Evolutionary conservation across 35 echinoderm and acorn worm genomes (phyloP).

Genomic region (Heliocidaris erythrogramma): DNA sequence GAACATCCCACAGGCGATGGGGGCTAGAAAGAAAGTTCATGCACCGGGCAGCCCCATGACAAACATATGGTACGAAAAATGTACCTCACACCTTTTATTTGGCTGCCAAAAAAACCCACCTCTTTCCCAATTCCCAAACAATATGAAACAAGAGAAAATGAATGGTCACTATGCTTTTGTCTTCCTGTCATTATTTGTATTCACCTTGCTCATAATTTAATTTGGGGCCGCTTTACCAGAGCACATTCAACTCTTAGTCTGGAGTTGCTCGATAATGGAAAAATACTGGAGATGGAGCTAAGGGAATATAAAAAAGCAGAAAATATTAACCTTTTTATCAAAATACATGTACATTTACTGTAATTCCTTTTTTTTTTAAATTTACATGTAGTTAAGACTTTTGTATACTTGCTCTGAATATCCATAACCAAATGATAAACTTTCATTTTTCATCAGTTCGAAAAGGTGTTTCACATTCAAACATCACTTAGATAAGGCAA

Average conservation of each 20-base stretch:
- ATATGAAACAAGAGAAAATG: background rate
- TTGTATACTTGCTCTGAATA: too few relatives aligned
- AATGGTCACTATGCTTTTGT: background rate
- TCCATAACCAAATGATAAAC: too few relatives aligned
- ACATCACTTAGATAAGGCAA: too few relatives aligned
- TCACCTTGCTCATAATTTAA: background rate
- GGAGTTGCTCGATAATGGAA: too few relatives aligned
- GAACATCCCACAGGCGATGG: background rate
- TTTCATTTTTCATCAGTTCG: too few relatives aligned
- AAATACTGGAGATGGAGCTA: too few relatives aligned
- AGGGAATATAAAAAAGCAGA: too few relatives aligned
- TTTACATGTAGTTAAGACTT: too few relatives aligned
- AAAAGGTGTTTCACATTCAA: too few relatives aligned
- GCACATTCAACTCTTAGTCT: background rate
- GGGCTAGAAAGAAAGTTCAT: background rate
- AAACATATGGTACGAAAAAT: slow-evolving; percentile 4
- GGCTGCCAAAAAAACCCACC: background rate
- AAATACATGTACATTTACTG: too few relatives aligned
- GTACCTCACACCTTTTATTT: background rate
- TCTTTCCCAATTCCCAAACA: background rate
- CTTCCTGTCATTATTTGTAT: background rate
- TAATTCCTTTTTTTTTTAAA: too few relatives aligned
- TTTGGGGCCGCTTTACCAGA: background rate
- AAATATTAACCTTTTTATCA: too few relatives aligned
- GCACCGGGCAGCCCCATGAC: background rate